phyloP scores from a whole-genome alignment of 2,797 vertebrate genomes.

The Smutsia gigantea region DNA sequence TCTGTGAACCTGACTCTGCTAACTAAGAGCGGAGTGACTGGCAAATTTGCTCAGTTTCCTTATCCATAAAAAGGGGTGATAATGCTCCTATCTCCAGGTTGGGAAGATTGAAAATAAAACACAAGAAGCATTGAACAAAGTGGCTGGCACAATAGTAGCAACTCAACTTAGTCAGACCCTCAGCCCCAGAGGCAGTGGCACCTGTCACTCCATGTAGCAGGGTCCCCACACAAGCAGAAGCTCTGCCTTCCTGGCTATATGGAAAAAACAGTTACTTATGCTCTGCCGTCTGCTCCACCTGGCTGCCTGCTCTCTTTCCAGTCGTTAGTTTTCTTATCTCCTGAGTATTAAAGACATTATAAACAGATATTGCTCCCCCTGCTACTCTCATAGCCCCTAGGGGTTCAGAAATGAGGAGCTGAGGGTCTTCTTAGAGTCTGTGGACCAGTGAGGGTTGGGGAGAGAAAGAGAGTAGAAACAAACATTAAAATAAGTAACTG shows the following conservation, averaged over 20 bases:
- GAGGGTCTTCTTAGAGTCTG: not conserved
- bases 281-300: not conserved
- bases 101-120: not conserved
- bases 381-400: not conserved
- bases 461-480: not conserved
- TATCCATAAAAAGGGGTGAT: not conserved
- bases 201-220: fast-evolving
- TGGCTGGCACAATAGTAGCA: not conserved
- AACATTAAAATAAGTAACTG: not conserved
- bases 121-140: not conserved
- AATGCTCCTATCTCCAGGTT: not conserved
- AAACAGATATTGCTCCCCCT: not conserved
- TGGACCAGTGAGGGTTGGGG: not conserved
- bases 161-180: not conserved
- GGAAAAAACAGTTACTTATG: not conserved
- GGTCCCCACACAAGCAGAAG: not conserved
- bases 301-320: not conserved
- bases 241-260: not conserved
- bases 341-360: constrained; percentile 38
- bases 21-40: not conserved
- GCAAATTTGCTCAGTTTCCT: not conserved
- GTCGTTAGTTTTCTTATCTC: not conserved
- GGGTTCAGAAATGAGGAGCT: not conserved
- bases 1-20: not conserved
- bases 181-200: not conserved